Evolutionary conservation across 2,888 invertebrate species (phyloP), one percentile per base, ranked within the genome.

Genomic region (Lepeophtheirus nordmannii): DNA sequence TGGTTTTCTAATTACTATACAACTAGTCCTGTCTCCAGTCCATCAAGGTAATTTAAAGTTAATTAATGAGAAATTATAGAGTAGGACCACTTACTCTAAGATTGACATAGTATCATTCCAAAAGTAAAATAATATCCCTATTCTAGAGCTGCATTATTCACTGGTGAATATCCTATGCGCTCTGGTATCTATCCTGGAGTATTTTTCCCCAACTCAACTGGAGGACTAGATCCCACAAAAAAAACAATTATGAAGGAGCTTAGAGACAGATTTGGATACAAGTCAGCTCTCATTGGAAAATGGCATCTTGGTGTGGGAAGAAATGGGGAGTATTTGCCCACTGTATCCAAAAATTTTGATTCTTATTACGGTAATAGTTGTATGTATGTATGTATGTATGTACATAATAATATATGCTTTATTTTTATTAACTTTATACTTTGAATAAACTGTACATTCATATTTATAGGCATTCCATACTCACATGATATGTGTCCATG

Each of bases 281-380:
- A 66, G 40, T 71, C 72, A 14, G 68, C 69, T 39, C 70, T 71
- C 39, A 62, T 67, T 67, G 71, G 71, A 12, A 72, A 72, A 68
- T 72, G 72, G 72, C 72, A 72, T 67, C 68, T 72, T n/a, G 72
- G 72, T 5, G 69, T 70, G 11, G 70, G 70, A 9, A 30, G n/a
- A 12, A 14, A 67, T 1, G 30, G 62, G 11, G 67, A 70, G 39
- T 70, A 68, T 65, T 68, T 68, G 46, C 67, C 69, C 17, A 70
- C 70, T 1, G 30, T 30, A 30, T 69, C 71, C 62, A 68, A 68
- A 41, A 72, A 72, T 11, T 72, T 72, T 64, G 69, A 71, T 17
- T 61, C 67, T 10, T 72, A 72, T 67, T 59, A 70, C 10, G 30
- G 30, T 30, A 30, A 30, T 30, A 7, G 7, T 30, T 30, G 30